phyloP scores from a whole-genome alignment of 2,797 vertebrate species.

The Gymnodraco acuticeps region DNA sequence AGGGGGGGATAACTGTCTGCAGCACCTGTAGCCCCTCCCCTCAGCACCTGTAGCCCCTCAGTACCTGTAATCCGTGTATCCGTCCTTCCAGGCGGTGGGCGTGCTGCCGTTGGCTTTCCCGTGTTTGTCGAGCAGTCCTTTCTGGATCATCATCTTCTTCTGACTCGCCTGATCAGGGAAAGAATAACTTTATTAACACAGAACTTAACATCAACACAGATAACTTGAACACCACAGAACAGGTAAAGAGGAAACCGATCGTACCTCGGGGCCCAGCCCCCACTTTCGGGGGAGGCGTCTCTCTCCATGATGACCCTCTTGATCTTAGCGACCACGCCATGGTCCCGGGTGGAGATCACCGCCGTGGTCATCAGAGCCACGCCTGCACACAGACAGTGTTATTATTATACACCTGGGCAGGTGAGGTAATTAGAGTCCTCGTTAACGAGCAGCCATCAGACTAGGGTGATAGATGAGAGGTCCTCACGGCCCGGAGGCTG shows the following conservation, averaged over 20 bases:
- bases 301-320: constrained; percentile 98
- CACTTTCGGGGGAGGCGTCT: constrained; percentile 95
- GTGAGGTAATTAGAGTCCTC: too few relatives aligned
- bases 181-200: too few relatives aligned
- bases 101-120: constrained; percentile 94
- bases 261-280: constrained; percentile 95
- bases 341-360: constrained; percentile 96
- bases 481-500: constrained; percentile 82
- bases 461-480: constrained; percentile 84
- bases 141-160: constrained; percentile 95
- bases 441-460: constrained; percentile 75
- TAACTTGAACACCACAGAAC: too few relatives aligned
- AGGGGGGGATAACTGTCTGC: constrained; percentile 87
- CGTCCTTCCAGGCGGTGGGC: too few relatives aligned
- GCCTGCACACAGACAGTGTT: too few relatives aligned
- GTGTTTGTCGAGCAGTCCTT: constrained; percentile 93
- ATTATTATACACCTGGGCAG: too few relatives aligned
- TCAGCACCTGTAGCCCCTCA: not conserved
- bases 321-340: constrained; percentile 96
- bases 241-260: too few relatives aligned
- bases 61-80: constrained; percentile 94
- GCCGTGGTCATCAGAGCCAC: constrained; percentile 96
- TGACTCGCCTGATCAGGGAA: constrained; percentile 88
- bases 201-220: too few relatives aligned
- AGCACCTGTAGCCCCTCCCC: constrained; percentile 87